A percentile compares a stretch with the other conserved stretches of the same genome.
phyloP scores from a whole-genome alignment of 2,113 vertebrate species.

The Paramisgurnus dabryanus region DNA sequence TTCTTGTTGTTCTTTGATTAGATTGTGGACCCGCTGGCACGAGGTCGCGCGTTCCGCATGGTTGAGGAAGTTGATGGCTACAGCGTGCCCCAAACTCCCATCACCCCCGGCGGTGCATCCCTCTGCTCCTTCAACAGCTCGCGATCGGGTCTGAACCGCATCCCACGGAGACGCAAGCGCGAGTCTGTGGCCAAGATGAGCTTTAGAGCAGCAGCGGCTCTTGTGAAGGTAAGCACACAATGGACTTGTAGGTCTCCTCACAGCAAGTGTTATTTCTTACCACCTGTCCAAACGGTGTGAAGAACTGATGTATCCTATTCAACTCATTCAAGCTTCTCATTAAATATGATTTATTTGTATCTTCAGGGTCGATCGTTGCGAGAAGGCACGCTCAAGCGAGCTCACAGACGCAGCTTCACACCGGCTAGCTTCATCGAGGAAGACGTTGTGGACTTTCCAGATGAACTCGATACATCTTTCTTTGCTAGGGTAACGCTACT shows the following conservation, averaged over 20 bases:
- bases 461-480: constrained; percentile 96
- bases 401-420: constrained; percentile 91
- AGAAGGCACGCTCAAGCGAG: constrained; percentile 80
- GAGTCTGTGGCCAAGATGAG: constrained; percentile 99
- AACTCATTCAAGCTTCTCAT: neutral
- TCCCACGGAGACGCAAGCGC: constrained; percentile 89
- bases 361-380: constrained; percentile 86
- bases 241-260: no score
- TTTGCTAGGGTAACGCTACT: constrained; percentile 83
- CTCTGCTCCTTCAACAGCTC: constrained; percentile 98
- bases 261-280: no score
- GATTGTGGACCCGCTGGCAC: constrained; percentile 95
- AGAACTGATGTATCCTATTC: no score
- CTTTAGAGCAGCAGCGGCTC: constrained; percentile 90
- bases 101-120: constrained; percentile 89
- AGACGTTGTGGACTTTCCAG: constrained; percentile 89
- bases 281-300: no score
- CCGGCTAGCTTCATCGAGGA: constrained; percentile 95
- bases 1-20: constrained; percentile 58
- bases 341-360: constrained; percentile 11
- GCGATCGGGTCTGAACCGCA: constrained; percentile 89
- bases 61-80: constrained; percentile 89
- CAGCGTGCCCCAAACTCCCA: constrained; percentile 90
- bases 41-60: constrained; percentile 93
- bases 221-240: constrained; percentile 83